Percentiles rank a stretch among this genome's conserved stretches.
phyloP scores from a whole-genome alignment of 30 jellyfish, hydroid and myxozoan genomes.

The Chironex yamaguchii region DNA sequence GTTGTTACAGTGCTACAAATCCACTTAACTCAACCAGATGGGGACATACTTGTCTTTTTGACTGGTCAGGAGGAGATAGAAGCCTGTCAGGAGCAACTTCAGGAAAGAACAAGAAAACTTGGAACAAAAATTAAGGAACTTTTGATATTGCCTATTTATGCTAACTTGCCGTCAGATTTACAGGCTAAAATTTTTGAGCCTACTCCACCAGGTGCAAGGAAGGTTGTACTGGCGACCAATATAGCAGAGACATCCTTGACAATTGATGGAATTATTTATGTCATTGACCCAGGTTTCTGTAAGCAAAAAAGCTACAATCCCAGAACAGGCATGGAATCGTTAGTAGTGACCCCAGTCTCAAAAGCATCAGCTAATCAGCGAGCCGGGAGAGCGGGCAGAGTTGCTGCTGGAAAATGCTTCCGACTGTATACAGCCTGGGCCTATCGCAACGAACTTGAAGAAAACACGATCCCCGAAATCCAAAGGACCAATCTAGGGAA shows the following conservation, averaged over 20 bases:
- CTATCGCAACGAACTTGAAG: slow-evolving; percentile 97
- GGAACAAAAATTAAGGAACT: slow-evolving; percentile 95
- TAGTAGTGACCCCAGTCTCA: slow-evolving; percentile 97
- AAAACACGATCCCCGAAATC: slow-evolving; percentile 98
- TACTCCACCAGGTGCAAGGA: slow-evolving; percentile 99
- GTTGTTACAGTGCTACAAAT: slow-evolving; percentile 99
- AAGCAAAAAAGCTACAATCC: slow-evolving; percentile 99
- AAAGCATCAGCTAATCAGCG: slow-evolving; percentile 99
- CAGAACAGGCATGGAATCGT: slow-evolving; percentile 99
- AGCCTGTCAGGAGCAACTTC: slow-evolving; percentile 91
- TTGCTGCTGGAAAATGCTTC: slow-evolving; percentile 99
- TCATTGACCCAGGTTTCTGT: slow-evolving; percentile 97
- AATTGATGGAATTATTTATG: slow-evolving; percentile 86
- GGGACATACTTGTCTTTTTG: slow-evolving; percentile 95
- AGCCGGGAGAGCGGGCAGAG: slow-evolving; percentile 99
- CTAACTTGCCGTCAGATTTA: slow-evolving; percentile 98
- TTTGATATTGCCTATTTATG: slow-evolving; percentile 91
- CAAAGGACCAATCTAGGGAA: slow-evolving; percentile 99
- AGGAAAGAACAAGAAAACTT: slow-evolving; percentile 87
- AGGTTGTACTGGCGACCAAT: slow-evolving; percentile 97
- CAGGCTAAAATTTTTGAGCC: slow-evolving; percentile 99
- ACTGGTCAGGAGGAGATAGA: slow-evolving; percentile 99
- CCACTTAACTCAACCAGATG: slow-evolving; percentile 98
- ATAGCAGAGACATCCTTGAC: slow-evolving; percentile 94
- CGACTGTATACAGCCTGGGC: slow-evolving; percentile 99